Base-by-base conservation (phyloP, 2,888 invertebrate species). In the Lasioglossum figueresi region DNA sequence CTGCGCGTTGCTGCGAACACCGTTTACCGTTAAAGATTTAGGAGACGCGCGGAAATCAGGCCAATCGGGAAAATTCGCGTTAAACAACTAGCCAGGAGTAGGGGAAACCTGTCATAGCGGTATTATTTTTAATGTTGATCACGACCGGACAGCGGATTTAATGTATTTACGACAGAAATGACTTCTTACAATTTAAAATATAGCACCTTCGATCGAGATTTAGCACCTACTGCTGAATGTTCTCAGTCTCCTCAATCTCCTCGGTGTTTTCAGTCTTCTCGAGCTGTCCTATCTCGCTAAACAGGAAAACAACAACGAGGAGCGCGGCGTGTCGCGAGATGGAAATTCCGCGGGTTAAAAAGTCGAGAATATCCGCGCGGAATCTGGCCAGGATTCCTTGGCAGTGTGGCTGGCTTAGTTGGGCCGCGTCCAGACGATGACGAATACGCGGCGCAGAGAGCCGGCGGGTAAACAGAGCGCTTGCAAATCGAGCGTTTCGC, bases 321-420 rank as follows among this genome's bases (percentile, higher is more conserved):
- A 37, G 66, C 4, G 31, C 4, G 63, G 6, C 31, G 34, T 37
- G 76, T 43, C 23, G 74, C 79, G 79, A 71, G 82, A 71, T 87
- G 83, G 52, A 85, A 86, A 86, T 91, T 91, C 85, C 82, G 71
- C 71, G 63, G 80, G 87, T 85, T 87, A 84, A 88, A 92, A 91
- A 91, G 83, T 87, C 85, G 83, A 88, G 85, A 91, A 88, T 89
- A 90, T 88, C 84, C 82, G 45, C 66, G 83, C 84, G 72, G 86
- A 87, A 89, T 88, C 89, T 87, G 86, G 88, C 92, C 89, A 93
- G 91, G 87, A 93, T 93, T 93, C 92, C 91, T 94, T 92, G 93
- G 92, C 93, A 93, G 88, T 91, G 86, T 91, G 86, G 88, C 90
- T 92, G 91, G 89, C 89, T 91, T 91, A 90, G 90, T 93, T 93